These are phyloP conservation scores for Myrmophylax atrothorax DNA, from an alignment of 2,113 vertebrate genomes.

Conservation along the genomic window DNA sequence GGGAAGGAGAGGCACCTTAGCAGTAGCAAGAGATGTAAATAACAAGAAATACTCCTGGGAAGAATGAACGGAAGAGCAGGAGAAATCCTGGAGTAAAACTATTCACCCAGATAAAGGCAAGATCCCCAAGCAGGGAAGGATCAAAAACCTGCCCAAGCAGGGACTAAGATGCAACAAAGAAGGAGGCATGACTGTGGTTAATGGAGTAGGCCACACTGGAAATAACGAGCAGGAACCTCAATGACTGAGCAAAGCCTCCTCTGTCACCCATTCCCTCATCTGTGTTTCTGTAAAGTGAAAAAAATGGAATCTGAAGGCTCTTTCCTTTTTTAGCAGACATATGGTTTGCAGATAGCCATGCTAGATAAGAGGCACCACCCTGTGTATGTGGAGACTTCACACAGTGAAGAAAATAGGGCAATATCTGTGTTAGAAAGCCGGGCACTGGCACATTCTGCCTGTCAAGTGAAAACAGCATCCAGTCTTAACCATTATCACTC, in stretches of 20 bases:
- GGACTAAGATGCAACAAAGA: not conserved
- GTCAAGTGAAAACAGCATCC: not conserved
- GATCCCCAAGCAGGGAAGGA: not conserved
- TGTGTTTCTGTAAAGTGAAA: not conserved
- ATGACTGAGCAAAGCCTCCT: not conserved
- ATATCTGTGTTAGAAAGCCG: not conserved
- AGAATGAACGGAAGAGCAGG: not conserved
- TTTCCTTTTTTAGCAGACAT: not conserved
- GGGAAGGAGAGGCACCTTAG: not conserved
- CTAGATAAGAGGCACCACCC: not conserved
- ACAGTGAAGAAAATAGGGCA: not conserved
- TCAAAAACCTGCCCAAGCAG: not conserved
- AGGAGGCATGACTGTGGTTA: fast-evolving
- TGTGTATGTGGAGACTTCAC: not conserved
- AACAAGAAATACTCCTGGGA: not conserved
- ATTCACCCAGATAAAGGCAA: not conserved
- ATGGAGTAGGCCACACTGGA: not conserved
- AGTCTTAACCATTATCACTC: not conserved
- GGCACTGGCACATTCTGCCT: not conserved
- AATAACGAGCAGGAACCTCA: not conserved
- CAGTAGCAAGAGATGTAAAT: not conserved
- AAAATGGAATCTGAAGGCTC: not conserved
- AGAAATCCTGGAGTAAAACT: not conserved
- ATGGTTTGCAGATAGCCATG: not conserved
- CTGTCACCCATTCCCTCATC: fast-evolving